Evolutionary conservation across 2,888 invertebrate species (phyloP), one percentile per base, ranked within the genome.

Genomic region (Agrilus cyanescens): DNA sequence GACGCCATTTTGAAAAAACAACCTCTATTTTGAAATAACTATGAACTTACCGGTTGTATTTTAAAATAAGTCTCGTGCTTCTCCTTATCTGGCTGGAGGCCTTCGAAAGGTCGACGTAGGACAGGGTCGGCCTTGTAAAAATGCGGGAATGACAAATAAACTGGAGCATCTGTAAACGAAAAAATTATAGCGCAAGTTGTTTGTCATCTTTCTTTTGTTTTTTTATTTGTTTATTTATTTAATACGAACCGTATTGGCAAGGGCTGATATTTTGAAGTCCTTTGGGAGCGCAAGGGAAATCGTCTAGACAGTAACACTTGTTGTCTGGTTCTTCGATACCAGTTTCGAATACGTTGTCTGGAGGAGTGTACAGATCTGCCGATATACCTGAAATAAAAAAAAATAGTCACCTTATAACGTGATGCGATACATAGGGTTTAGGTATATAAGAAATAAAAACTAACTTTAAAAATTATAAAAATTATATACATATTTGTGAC

Each of bases 121-220:
- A 67, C 68, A 0, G 80, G 79, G 58, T 87, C 85, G 0, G 87
- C 83, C 49, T 86, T 80, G 62, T 81, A 85, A 67, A 91, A 94
- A 61, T 93, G 93, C 0, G 91, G 91, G 62, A 83, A 87, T 0
- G 91, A 93, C 7, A 91, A 70, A 53, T 85, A 87, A 0, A 93
- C 83, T 0, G 93, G 93, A 1, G 90, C 89, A 58, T 82, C 86
- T 86, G 63, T 4, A 66, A 67, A 41, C 44, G 42, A 41, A 49
- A 36, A 51, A 29, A 34, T 34, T 32, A 6, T n/a, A 8, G 2
- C 25, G 16, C 14, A 4, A 33, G 25, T 25, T 25, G 25, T 25
- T 25, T 25, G 25, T 25, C 25, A 25, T 25, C 8, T 25, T 25
- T 25, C 25, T 25, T 10, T 25, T 10, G 8, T 25, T 10, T 25